Base-by-base conservation (phyloP, 2,888 invertebrate species). In the Pammene aurita region DNA sequence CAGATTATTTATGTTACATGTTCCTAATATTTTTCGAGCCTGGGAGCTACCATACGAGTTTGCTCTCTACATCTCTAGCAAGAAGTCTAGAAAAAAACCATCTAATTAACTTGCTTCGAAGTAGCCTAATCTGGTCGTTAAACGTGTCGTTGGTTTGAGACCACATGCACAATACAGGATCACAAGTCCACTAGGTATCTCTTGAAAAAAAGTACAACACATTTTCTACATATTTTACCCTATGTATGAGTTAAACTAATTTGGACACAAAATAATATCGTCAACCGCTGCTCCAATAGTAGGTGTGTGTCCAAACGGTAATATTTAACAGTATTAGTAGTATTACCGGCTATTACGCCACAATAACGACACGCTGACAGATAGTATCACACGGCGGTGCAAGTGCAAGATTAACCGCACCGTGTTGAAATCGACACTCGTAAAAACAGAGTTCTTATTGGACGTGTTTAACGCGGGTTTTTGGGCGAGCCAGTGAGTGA, bases 361-460 rank as follows among this genome's bases (percentile, higher is more conserved):
- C 34, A 55, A 34, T 64, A 16, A 48, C 55, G 64, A 18, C 18
- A 16, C 11, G 16, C n/a, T 48, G 64, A 65, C 38, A 65, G 55
- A n/a, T 55, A 46, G 13, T 38, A 56, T 46, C 56, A 65, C 26
- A 13, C 55, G 41, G 5, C 58, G 57, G 26, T 7, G 58, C 58
- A 34, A 44, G 41, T 26, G 57, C 42, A 16, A 26, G 48, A 66
- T 66, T 26, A 66, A 57, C 57, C 48, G 50, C 26, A 5, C 65
- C 65, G 65, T 56, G 38, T 16, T 56, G 65, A 66, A 66, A 66
- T 14, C 14, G 57, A 66, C 65, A 66, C 65, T 65, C 13, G 35
- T 14, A 41, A 66, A 26, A 34, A 11, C 34, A n/a, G 6, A n/a
- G 54, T 54, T 54, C 34, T 34, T 13, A 34, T 13, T n/a, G 11